A percentile compares a stretch with the other conserved stretches of the same genome.
phyloP scores from a whole-genome alignment of 2,113 vertebrate species.

The Ochotona princeps region DNA sequence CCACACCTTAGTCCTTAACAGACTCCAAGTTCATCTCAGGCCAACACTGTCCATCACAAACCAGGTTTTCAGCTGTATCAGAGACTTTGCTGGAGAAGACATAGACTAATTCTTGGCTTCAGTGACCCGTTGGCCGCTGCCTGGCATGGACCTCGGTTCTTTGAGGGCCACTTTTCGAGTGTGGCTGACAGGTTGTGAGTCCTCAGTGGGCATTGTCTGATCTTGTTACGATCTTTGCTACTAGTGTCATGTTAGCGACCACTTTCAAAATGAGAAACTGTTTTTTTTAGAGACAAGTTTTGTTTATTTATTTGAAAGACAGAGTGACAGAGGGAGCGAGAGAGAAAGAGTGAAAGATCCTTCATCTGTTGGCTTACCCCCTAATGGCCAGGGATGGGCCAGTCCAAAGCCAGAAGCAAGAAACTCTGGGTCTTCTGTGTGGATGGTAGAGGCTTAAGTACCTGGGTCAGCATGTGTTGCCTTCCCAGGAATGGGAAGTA shows the following conservation, averaged over 20 bases:
- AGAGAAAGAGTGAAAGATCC: no score
- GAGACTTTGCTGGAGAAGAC: not conserved
- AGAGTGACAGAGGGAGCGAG: no score
- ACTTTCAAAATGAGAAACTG: not conserved
- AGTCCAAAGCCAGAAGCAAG: no score
- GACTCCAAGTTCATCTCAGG: not conserved
- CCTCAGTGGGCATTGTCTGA: rapidly evolving
- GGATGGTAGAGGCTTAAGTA: no score
- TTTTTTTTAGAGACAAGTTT: not conserved
- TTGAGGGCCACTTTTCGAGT: no score
- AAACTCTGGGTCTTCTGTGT: no score
- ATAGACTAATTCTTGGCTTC: not conserved
- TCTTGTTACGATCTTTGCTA: rapidly evolving
- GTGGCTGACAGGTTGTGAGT: rapidly evolving
- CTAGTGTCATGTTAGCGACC: rapidly evolving
- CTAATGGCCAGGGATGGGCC: no score
- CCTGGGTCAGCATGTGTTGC: no score
- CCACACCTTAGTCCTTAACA: not conserved
- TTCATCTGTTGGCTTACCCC: no score
- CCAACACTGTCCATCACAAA: not conserved
- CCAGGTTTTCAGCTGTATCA: not conserved
- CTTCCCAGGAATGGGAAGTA: no score
- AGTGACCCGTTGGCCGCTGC: not conserved
- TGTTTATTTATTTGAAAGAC: no score
- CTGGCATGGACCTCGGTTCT: not conserved